A percentile compares a stretch with the other conserved stretches of the same genome.
Evolutionary conservation across 2,888 invertebrate species (phyloP).

Genomic region (Pachycephus smyrnensis): DNA sequence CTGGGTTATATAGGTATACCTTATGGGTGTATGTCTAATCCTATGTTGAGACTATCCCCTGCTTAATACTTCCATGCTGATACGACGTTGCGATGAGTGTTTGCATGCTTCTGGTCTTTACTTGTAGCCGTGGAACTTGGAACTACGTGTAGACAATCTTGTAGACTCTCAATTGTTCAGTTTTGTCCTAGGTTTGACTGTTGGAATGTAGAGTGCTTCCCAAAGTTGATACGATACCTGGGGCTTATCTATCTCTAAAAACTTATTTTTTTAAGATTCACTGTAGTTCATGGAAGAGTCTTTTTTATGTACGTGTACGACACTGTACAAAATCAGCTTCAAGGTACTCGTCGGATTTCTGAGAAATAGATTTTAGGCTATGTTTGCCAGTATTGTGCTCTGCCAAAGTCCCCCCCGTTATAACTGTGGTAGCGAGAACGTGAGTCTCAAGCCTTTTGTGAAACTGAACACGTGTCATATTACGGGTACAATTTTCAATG

Average conservation of each 20-base stretch:
- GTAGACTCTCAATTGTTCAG: neutral
- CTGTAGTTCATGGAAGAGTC: neutral
- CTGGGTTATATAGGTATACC: neutral
- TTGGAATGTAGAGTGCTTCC: neutral
- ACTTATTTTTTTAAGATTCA: neutral
- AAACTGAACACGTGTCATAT: neutral
- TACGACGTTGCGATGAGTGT: neutral
- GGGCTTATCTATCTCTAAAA: neutral
- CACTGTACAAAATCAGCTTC: neutral
- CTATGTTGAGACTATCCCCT: neutral
- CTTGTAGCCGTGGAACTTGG: neutral
- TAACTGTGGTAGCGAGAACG: neutral
- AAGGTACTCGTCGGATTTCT: neutral
- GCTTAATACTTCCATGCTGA: neutral
- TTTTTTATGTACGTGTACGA: neutral
- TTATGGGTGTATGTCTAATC: neutral
- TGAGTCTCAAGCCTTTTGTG: neutral
- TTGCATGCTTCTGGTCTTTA: neutral
- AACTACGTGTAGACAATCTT: neutral
- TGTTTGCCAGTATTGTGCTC: neutral
- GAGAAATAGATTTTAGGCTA: neutral
- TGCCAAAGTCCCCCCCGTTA: neutral
- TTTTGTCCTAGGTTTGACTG: neutral
- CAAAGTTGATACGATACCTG: neutral
- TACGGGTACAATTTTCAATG: neutral